Percentiles rank a stretch among this genome's conserved stretches.
Conservation (phyloP, 2,888 invertebrate genomes). For the Ethmia dodecea region DNA sequence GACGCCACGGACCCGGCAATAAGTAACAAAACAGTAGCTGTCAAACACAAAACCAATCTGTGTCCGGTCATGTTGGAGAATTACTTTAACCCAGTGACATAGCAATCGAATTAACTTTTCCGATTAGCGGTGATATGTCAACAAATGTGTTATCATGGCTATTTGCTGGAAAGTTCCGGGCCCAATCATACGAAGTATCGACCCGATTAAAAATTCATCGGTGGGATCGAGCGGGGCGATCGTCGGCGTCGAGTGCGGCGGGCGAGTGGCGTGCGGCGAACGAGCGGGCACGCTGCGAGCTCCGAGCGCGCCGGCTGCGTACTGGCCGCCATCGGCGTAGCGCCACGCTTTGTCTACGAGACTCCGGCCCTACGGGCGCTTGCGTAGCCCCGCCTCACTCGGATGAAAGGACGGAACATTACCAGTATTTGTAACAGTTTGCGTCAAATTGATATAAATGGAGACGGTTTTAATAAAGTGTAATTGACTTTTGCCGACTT, state of each 20-base stretch:
- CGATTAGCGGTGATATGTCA: slow-evolving; percentile 44
- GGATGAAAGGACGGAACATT: slow-evolving; percentile 74
- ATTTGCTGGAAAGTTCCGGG: slow-evolving; percentile 38
- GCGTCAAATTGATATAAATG: slow-evolving; percentile 78
- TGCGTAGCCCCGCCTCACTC: slow-evolving; percentile 74
- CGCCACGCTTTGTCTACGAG: slow-evolving; percentile 35
- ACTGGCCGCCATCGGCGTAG: slow-evolving; percentile 30
- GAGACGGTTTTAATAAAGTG: slow-evolving; percentile 78
- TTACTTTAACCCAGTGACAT: slow-evolving; percentile 57
- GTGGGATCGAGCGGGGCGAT: slow-evolving; percentile 45
- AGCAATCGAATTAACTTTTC: slow-evolving; percentile 50
- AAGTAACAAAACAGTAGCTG: slow-evolving; percentile 42
- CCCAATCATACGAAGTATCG: slow-evolving; percentile 57
- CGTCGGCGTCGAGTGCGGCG: slow-evolving; percentile 31
- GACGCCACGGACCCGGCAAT: slow-evolving; percentile 47
- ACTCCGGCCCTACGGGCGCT: slow-evolving; percentile 48
- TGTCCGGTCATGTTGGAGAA: slow-evolving; percentile 53
- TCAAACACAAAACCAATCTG: slow-evolving; percentile 45
- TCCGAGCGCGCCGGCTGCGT: slow-evolving; percentile 44
- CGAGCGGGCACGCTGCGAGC: no score
- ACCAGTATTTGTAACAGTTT: slow-evolving; percentile 78
- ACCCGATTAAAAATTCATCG: slow-evolving; percentile 67
- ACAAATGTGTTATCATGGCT: slow-evolving; percentile 49
- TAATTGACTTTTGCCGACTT: slow-evolving; percentile 78
- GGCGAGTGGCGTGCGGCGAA: slow-evolving; percentile 29